phyloP scores from a whole-genome alignment of 2,113 vertebrate species.

The Nyctibius bracteatus region DNA sequence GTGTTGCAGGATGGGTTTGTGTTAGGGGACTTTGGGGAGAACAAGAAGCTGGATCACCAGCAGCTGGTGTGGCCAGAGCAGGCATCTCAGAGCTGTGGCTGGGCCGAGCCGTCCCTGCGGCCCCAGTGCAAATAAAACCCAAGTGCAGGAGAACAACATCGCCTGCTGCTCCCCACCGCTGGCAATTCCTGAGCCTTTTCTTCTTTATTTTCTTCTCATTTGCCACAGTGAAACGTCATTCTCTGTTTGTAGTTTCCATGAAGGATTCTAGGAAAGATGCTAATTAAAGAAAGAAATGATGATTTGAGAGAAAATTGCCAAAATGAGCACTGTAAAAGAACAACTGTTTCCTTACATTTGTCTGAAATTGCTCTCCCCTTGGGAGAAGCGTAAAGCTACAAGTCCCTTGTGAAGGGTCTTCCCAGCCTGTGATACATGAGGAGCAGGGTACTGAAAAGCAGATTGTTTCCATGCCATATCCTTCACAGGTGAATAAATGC shows the following conservation, averaged over 20 bases:
- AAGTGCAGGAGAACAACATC: background rate
- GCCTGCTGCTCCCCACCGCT: background rate
- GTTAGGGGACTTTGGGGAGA: background rate
- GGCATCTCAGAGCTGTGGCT: background rate
- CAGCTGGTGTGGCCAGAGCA: background rate
- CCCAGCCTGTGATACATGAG: background rate
- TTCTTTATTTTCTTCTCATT: background rate
- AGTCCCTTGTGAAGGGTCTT: background rate
- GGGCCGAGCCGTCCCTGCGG: background rate
- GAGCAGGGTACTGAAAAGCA: background rate
- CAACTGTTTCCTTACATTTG: background rate
- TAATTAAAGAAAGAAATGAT: slow-evolving; percentile 27
- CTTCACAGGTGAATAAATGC: background rate
- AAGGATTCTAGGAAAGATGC: background rate
- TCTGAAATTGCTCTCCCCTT: background rate
- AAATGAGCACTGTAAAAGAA: background rate
- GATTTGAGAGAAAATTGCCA: background rate
- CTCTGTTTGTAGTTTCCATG: background rate
- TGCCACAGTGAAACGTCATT: background rate
- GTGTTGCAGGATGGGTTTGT: background rate
- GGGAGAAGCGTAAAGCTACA: background rate
- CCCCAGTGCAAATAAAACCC: background rate
- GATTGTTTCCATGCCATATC: background rate
- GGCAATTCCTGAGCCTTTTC: accelerated
- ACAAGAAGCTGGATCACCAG: background rate